Evolutionary conservation across 2,113 vertebrate genomes (phyloP), one percentile per base, ranked within the genome.

Genomic region (Drymodes brunneopygia): DNA sequence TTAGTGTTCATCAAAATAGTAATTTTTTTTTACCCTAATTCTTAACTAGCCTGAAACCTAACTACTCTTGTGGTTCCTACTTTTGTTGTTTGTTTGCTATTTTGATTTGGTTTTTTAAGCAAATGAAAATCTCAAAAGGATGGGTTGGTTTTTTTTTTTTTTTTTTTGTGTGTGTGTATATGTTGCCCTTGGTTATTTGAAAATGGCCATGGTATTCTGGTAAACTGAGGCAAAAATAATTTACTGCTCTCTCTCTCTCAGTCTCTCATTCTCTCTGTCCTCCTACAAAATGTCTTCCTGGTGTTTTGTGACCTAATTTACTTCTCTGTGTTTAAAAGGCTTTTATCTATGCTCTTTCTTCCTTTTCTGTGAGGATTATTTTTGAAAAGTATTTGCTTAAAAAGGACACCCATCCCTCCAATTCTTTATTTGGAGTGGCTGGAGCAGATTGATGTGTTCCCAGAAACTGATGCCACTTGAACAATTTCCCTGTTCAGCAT

Each of bases 1-100:
- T 72, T 22, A 11, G 44, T 73, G 6, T 61, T 88, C 51, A 66
- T 94, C 36, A 66, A 88, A 93, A 77, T 33, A 90, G 71, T 33
- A 69, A 75, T 73, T 0, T 72, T 19, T 4, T 57, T 94, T 86
- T 88, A 51, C 31, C 62, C 36, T 54, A 33, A 53, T 67, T 82
- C 40, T 85, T 90, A 75, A 33, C 35, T 74, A 77, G 29, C 19
- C 51, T 94, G 71, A 62, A 80, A 86, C 21, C 42, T 54, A 36
- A 72, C 75, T 66, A 19, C 16, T 58, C 15, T 44, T 48, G 6
- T 56, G 19, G 24, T 40, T 83, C 20, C n/a, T 94, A 47, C 35
- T 73, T 61, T 78, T 62, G 50, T 36, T 85, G 5, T 9, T 81
- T 78, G 12, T 64, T 67, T 57, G 40, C 16, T 10, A 19, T 31